Evolutionary conservation across 2,797 vertebrate genomes (phyloP), one percentile per base, ranked within the genome.

Genomic region (Poecilia velifera): DNA sequence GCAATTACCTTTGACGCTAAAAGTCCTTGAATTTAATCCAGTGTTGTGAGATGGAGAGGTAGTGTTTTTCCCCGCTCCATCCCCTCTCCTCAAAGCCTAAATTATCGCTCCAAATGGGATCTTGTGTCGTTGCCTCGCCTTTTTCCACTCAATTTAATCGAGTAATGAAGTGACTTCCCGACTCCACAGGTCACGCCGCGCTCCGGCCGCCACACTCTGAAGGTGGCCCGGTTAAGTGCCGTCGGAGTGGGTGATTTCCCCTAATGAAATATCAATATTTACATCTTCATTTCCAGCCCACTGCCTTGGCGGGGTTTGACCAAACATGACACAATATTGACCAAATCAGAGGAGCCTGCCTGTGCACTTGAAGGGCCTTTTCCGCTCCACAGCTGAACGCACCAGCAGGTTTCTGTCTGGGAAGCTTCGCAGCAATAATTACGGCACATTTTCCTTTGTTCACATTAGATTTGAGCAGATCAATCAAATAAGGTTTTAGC

Each of bases 191-290:
- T 96, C 95, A 96, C 89, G 80, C 57, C 55, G 90, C 84, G 90
- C 94, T 95, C 89, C 82, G 94, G 94, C 93, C 95, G 87, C 84
- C 84, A 77, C 90, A 89, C 93, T 92, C 91, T 90, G 84, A 91
- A 93, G 91, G 91, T 92, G 92, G 88, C 90, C 89, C 91, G 90
- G 94, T 95, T 94, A 96, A 95, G 94, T 95, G 94, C 94, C 90
- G 85, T 88, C 93, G 77, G 91, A 96, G 94, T 93, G 92, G 93
- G 91, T 92, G 94, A 96, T 95, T 96, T 94, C 89, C 94, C 85
- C 93, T 95, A 96, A 96, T 96, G 95, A 96, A 96, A 96, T 96
- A 96, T 96, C 95, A 95, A 96, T 96, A 96, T 96, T 96, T 95
- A 96, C 95, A 95, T 96, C 95, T 96, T 95, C 91, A 95, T 94